Evolutionary conservation across 1,140 invertebrate genomes (phyloP), one percentile per base, ranked within the genome.

Genomic region (Halesus radiatus): DNA sequence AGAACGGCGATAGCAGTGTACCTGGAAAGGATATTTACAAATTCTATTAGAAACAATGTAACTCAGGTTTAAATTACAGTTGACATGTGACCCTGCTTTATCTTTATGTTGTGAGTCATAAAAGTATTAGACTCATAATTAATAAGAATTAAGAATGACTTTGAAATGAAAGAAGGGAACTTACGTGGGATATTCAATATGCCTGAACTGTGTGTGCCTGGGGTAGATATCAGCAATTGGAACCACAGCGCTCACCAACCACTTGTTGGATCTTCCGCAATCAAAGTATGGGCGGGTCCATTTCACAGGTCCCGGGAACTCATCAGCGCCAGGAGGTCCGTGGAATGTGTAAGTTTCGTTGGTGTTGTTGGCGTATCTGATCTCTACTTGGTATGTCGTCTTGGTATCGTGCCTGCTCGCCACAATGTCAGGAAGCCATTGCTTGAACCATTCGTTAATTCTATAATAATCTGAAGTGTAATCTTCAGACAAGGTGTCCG

Each of bases 201-300:
- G 98, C 84, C 97, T 92, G 87, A 96, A 99, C 82, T 95, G 93
- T 10, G 97, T 98, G 86, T 99, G 98, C 58, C 98, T 90, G 6
- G 98, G 97, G 90, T 96, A 98, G 76, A 98, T 97, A 88, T 99
- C 98, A 64, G 96, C 96, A 68, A 99, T 95, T 1, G 98, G 98
- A 74, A 97, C 94, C 7, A 98, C 95, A 37, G 97, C 98, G 73
- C 94, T 95, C 2, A 99, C 94, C 13, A 99, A 89, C 98, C 98
- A 99, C 87, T 97, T 96, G 89, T 99, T 98, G 0, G 97, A 95
- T 83, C 97, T 90, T 13, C 95, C 96, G 88, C 98, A 99, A 90
- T 99, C 98, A 89, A 98, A 99, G 88, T 99, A 99, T 0, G 98
- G 98, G 79, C 94, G 89, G 1, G 96, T 98, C 93, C 96, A 98